These are phyloP conservation scores for Calycopis cecrops DNA, from an alignment of 1,140 invertebrate species.

Conservation along the genomic window DNA sequence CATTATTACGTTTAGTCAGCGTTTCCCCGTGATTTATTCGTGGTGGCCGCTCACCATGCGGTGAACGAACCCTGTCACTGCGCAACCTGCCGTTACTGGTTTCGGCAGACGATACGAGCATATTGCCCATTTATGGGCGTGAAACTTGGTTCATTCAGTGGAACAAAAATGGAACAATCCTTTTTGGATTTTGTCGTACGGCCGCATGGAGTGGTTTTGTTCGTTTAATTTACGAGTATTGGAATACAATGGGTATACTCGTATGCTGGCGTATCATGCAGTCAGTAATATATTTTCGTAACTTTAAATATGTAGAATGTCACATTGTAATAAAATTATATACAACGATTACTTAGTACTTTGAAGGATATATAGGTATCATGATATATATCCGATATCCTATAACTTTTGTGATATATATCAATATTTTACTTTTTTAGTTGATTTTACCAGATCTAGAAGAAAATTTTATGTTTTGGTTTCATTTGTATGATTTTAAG, in stretches of 20 bases:
- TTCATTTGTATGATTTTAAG: too few relatives aligned
- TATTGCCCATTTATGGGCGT: slow-evolving; percentile 55
- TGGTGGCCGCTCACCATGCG: slow-evolving; percentile 40
- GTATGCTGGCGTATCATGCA: background rate
- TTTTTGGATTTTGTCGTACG: slow-evolving; percentile 2
- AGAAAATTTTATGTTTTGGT: too few relatives aligned
- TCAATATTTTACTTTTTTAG: too few relatives aligned
- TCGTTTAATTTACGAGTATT: slow-evolving; percentile 1
- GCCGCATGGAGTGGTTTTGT: background rate
- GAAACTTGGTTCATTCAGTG: slow-evolving; percentile 51
- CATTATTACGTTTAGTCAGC: slow-evolving; percentile 26
- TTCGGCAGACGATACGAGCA: slow-evolving; percentile 61
- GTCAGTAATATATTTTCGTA: too few relatives aligned
- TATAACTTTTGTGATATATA: too few relatives aligned
- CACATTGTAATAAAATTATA: too few relatives aligned
- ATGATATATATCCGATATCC: too few relatives aligned
- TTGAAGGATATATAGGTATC: too few relatives aligned
- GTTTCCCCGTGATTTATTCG: slow-evolving; percentile 56
- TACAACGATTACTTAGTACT: too few relatives aligned
- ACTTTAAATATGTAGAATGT: too few relatives aligned
- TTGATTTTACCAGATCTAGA: too few relatives aligned
- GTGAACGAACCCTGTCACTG: slow-evolving; percentile 68
- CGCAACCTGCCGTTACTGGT: slow-evolving; percentile 54
- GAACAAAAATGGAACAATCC: slow-evolving; percentile 18
- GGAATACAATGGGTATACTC: slow-evolving; percentile 4